Evolutionary conservation across 2,113 vertebrate species (phyloP), one percentile per base, ranked within the genome.

Genomic region (Platycercus adscitus): DNA sequence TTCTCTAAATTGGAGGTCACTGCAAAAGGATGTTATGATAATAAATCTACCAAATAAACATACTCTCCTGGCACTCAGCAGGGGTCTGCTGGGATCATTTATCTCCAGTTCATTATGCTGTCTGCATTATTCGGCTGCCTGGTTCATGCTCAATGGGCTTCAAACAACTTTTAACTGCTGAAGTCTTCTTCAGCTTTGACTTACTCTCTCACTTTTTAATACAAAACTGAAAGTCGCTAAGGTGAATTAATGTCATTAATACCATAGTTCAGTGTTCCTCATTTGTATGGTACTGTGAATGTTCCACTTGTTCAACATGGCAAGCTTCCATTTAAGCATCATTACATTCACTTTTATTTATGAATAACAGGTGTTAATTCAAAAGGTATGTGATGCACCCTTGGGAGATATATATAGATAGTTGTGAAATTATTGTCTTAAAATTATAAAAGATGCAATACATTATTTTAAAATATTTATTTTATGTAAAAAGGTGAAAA

Each of bases 81-180:
- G 96, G 96, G 77, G 84, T 81, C 55, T 81, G 81, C 96, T 96
- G 96, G 97, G 98, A 98, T 97, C 98, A 95, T 97, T 98, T 98
- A 96, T 97, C 95, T 98, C 91, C 84, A 94, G 95, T 97, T 98
- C 97, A 98, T 98, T 98, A 98, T 97, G 97, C 96, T 98, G 97
- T 98, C 97, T 97, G 95, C 96, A 97, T 99, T 99, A 99, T 98
- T 99, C 98, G 98, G 96, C 96, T 98, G 97, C 97, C 77, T 93
- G 87, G 97, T 98, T 98, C 97, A 98, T 96, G 96, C 94, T 98
- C 97, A 98, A 55, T 97, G 96, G 97, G 92, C 96, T 98, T 98
- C 94, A 86, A 97, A 97, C 97, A 98, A 98, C 97, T 99, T 98
- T 98, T 96, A 98, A 97, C 97, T 97, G 98, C 98, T 98, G 94